A percentile compares a stretch with the other conserved stretches of the same genome.
phyloP scores from a whole-genome alignment of 2,797 vertebrate species.

The Oreochromis mossambicus region DNA sequence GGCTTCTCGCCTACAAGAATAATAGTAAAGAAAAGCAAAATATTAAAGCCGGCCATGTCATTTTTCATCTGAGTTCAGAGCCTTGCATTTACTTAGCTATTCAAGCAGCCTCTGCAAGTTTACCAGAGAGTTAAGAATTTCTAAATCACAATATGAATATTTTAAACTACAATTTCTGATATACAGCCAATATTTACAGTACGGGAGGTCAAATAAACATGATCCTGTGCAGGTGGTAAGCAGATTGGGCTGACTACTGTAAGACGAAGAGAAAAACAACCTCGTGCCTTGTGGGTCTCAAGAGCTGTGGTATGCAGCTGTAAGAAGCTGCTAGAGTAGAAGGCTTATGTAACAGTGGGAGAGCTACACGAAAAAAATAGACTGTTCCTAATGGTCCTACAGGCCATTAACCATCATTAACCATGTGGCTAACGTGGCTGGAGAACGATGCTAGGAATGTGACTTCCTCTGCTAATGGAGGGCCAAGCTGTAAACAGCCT shows the following conservation, averaged over 20 bases:
- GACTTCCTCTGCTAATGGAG: conserved; percentile 50
- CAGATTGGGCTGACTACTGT: conserved; percentile 22
- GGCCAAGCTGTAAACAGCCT: conserved; percentile 45
- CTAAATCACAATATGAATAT: background rate
- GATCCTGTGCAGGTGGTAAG: conserved; percentile 6
- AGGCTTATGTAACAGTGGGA: conserved; percentile 54
- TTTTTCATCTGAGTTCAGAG: background rate
- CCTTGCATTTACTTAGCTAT: background rate
- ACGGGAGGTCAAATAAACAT: background rate
- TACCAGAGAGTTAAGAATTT: background rate
- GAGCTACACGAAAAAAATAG: background rate
- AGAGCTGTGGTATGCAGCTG: conserved; percentile 48
- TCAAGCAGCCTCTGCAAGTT: background rate
- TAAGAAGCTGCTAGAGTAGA: conserved; percentile 32
- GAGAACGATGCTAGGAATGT: conserved; percentile 53
- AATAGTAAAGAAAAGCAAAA: background rate
- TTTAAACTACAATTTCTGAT: background rate
- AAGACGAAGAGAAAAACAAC: conserved; percentile 42
- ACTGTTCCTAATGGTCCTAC: conserved; percentile 37
- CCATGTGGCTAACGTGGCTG: conserved; percentile 34
- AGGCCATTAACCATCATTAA: conserved; percentile 55
- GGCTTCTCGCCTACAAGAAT: conserved; percentile 89
- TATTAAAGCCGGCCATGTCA: background rate
- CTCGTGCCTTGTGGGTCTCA: conserved; percentile 14
- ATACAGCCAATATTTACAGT: background rate